These are phyloP conservation scores for Athene noctua DNA, from an alignment of 2,113 vertebrate species.

Conservation along the genomic window DNA sequence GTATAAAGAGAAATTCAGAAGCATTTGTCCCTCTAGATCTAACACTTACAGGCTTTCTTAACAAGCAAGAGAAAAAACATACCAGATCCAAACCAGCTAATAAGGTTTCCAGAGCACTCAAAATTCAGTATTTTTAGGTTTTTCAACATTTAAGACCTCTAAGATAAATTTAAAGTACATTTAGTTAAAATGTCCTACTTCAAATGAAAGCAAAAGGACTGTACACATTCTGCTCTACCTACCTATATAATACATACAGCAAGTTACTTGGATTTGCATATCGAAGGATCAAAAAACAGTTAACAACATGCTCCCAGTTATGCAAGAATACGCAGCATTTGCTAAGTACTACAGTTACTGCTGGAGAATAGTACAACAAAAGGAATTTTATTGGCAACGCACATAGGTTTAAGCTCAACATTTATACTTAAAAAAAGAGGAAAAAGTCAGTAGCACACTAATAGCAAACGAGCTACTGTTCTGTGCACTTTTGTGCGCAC, in stretches of 20 bases:
- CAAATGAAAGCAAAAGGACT: background rate
- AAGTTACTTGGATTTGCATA: background rate
- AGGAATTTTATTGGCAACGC: background rate
- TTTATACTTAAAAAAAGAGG: fast-evolving
- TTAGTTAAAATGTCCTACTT: background rate
- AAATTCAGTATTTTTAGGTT: background rate
- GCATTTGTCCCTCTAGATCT: background rate
- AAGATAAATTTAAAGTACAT: background rate
- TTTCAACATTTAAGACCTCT: background rate
- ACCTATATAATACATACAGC: background rate
- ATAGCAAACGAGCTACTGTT: background rate
- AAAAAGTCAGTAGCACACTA: background rate
- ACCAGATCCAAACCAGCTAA: background rate
- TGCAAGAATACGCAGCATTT: background rate
- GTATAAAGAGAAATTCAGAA: background rate
- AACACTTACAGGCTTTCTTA: background rate
- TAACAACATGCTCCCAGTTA: background rate
- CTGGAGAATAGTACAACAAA: background rate
- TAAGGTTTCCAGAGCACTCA: no score
- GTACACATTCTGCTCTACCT: background rate
- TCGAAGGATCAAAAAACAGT: background rate
- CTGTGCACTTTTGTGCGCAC: fast-evolving
- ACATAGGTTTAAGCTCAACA: background rate
- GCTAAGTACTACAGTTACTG: background rate
- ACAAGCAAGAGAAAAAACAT: background rate